A percentile compares a stretch with the other conserved stretches of the same genome.
These are phyloP conservation scores for rat (Rattus norvegicus) DNA, from an alignment of 2,113 vertebrate species.

Conservation along the genomic window GRCr8 NC_086020.1:56718001-56718500, in stretches of 20 bases:
- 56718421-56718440: not conserved
- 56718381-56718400: not conserved
- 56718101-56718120: not conserved
- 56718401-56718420: not conserved
- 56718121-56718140: not conserved
- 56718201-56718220: slow-evolving; percentile 21
- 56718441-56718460: not conserved
- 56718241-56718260: not conserved
- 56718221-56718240: not conserved
- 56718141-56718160: not conserved
- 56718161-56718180: not conserved
- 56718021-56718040: not conserved
- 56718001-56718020: not conserved
- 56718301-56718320: not conserved
- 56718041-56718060: not conserved
- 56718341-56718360: not conserved
- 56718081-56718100: not conserved
- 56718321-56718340: not conserved
- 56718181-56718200: not conserved
- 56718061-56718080: not conserved
- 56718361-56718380: not conserved
- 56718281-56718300: not conserved
- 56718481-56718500: not conserved
- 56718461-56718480: not conserved
- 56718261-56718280: not conserved